These are phyloP conservation scores for Cyprinodon diabolis DNA, from an alignment of 2,797 vertebrate species.

Conservation along the genomic window DNA sequence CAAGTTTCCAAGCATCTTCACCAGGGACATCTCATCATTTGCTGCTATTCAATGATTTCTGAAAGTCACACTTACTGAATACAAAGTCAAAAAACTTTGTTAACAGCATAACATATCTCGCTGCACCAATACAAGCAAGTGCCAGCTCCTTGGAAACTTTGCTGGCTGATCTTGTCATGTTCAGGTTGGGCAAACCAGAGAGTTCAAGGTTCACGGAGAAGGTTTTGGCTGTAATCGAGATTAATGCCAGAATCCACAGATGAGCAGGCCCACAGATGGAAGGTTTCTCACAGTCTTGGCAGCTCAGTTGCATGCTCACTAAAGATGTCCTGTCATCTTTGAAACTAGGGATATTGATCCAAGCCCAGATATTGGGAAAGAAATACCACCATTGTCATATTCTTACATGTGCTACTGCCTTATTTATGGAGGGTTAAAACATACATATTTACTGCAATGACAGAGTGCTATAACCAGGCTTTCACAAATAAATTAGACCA, in stretches of 20 bases:
- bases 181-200: slow-evolving; percentile 6
- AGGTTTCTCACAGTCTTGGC: slow-evolving; percentile 2
- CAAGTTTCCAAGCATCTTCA: slow-evolving; percentile 3
- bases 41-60: slow-evolving; percentile 44
- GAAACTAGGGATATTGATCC: slow-evolving; percentile 37
- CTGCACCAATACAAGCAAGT: neutral
- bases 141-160: slow-evolving; percentile 4
- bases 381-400: slow-evolving; percentile 28
- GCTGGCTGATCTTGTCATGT: slow-evolving; percentile 7
- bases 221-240: slow-evolving; percentile 28
- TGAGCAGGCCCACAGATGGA: slow-evolving; percentile 9
- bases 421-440: slow-evolving; percentile 45
- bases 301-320: neutral
- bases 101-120: slow-evolving; percentile 45
- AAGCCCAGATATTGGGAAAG: slow-evolving; percentile 22
- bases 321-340: slow-evolving; percentile 47
- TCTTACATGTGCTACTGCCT: slow-evolving; percentile 51
- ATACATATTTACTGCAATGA: slow-evolving; percentile 17
- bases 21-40: slow-evolving; percentile 26
- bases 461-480: slow-evolving; percentile 26
- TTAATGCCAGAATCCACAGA: slow-evolving; percentile 36
- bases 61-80: slow-evolving; percentile 39
- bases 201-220: neutral
- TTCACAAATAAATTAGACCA: slow-evolving; percentile 41
- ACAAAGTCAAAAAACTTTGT: slow-evolving; percentile 39